Evolutionary conservation across 2,113 vertebrate genomes (phyloP).

Genomic region (Otocyon megalotis): DNA sequence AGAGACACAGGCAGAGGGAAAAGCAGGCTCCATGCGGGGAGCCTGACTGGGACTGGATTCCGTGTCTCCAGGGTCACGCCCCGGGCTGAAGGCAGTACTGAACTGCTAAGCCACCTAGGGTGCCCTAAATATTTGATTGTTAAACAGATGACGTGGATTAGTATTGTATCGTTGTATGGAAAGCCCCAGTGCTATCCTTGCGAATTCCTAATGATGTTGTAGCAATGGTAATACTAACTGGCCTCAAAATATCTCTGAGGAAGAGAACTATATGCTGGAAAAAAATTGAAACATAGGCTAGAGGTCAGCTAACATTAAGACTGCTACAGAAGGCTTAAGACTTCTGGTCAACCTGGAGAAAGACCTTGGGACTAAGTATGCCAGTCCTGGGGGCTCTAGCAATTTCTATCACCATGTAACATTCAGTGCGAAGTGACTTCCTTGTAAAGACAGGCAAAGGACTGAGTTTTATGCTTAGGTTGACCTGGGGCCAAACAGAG

Average conservation of each 20-base stretch:
- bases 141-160: not conserved
- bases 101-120: no score
- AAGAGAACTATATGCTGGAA: not conserved
- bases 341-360: not conserved
- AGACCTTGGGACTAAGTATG: not conserved
- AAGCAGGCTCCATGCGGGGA: no score
- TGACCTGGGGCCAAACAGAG: not conserved
- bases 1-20: no score
- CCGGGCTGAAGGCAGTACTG: no score
- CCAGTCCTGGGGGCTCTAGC: not conserved
- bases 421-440: not conserved
- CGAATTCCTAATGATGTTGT: not conserved
- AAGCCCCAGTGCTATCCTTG: not conserved
- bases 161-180: not conserved
- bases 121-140: not conserved
- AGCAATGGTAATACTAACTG: not conserved
- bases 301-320: not conserved
- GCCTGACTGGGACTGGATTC: no score
- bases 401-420: not conserved
- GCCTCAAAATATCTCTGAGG: not conserved
- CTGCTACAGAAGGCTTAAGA: not conserved
- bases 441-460: not conserved
- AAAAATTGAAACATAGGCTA: not conserved
- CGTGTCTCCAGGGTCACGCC: no score
- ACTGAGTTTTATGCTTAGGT: not conserved